Conservation (phyloP, 2,888 invertebrate species). For the Cantharis nigra region DNA sequence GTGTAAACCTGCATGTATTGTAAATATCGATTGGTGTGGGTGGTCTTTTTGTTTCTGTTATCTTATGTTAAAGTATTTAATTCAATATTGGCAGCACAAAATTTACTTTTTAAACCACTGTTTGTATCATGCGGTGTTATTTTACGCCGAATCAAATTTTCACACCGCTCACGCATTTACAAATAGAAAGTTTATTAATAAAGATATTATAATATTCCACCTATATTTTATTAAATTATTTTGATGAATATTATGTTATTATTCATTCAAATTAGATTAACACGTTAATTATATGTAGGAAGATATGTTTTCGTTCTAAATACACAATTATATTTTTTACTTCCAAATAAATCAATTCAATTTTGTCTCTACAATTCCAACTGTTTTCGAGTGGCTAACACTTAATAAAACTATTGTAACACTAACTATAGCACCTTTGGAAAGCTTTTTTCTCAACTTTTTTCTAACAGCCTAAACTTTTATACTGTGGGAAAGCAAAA, state of each 20-base stretch:
- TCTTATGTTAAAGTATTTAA: background rate
- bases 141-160: background rate
- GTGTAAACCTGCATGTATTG: background rate
- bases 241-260: background rate
- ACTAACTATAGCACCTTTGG: background rate
- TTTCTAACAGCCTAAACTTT: background rate
- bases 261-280: background rate
- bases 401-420: background rate
- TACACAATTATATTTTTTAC: background rate
- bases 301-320: background rate
- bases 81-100: background rate
- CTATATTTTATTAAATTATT: background rate
- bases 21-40: background rate
- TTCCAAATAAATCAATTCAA: background rate
- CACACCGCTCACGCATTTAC: background rate
- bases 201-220: background rate
- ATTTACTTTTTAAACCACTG: background rate
- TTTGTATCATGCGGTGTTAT: background rate
- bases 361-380: background rate
- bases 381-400: background rate
- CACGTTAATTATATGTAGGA: background rate
- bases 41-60: background rate
- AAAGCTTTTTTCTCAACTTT: background rate
- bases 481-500: background rate
- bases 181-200: background rate